These are phyloP conservation scores for Sparus aurata DNA, from an alignment of 2,797 vertebrate genomes.

Conservation along the genomic window DNA sequence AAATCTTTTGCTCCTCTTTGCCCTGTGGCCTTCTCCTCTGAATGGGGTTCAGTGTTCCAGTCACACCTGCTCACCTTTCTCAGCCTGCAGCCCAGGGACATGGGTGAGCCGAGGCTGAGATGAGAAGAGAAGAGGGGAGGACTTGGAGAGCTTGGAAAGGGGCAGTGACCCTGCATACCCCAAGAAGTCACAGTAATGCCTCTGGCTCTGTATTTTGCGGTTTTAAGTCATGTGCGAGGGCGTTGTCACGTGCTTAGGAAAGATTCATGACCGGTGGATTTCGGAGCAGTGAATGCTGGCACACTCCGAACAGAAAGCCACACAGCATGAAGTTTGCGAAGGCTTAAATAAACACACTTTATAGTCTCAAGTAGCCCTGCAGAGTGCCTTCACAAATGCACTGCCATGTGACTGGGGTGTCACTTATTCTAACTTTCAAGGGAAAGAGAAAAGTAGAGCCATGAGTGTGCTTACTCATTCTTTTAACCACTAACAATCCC, in stretches of 20 bases:
- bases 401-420: constrained; percentile 51
- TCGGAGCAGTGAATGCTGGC: constrained; percentile 47
- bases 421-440: constrained; percentile 47
- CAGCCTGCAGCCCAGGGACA: constrained; percentile 35
- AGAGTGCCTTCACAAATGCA: constrained; percentile 28
- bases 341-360: constrained; percentile 53
- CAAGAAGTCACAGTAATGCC: constrained; percentile 37
- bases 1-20: constrained; percentile 58
- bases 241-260: constrained; percentile 62
- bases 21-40: constrained; percentile 53
- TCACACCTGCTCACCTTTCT: constrained; percentile 70
- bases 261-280: constrained; percentile 59
- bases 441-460: constrained; percentile 1
- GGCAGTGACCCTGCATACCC: constrained; percentile 56
- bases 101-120: constrained; percentile 34
- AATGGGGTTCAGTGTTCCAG: constrained; percentile 61
- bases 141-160: constrained; percentile 13
- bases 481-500: constrained; percentile 63
- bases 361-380: constrained; percentile 33
- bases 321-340: constrained; percentile 45
- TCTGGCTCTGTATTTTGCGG: constrained; percentile 32
- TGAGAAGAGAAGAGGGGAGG: constrained; percentile 33
- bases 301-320: constrained; percentile 44
- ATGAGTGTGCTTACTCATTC: constrained; percentile 43
- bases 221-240: constrained; percentile 53